Conservation (phyloP, 1,140 invertebrate genomes). For the Temnothorax nylanderi region DNA sequence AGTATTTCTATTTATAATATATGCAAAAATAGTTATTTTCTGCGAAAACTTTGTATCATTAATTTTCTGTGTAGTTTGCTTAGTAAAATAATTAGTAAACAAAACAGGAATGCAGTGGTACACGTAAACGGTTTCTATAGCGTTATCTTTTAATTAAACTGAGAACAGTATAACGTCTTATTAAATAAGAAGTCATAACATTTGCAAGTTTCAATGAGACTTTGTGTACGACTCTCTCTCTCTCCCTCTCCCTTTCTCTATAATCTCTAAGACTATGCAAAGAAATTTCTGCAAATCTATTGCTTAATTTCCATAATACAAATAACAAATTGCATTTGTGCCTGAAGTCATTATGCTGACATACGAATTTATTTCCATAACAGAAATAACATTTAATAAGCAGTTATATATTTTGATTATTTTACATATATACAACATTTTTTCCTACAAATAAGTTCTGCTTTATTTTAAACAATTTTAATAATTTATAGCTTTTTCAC, state of each 20-base stretch:
- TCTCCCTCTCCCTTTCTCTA: too few species aligned
- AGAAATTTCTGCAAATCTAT: too few species aligned
- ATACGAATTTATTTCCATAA: background rate
- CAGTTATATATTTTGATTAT: background rate
- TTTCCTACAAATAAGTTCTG: background rate
- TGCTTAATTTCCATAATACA: too few species aligned
- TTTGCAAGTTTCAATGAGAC: background rate
- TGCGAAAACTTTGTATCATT: background rate
- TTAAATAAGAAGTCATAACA: background rate
- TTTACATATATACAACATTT: background rate
- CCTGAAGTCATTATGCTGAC: background rate
- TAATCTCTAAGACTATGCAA: too few species aligned
- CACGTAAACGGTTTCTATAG: background rate
- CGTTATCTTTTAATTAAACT: slow-evolving; percentile 45
- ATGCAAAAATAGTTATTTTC: background rate
- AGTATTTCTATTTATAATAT: slow-evolving; percentile 5
- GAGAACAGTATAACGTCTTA: background rate
- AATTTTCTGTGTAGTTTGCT: background rate
- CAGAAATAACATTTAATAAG: background rate
- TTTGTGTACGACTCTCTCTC: background rate
- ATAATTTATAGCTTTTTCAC: background rate
- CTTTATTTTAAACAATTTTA: slow-evolving; percentile 6
- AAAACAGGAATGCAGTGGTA: background rate
- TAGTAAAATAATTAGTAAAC: background rate
- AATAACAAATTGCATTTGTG: too few species aligned